A percentile compares a stretch with the other conserved stretches of the same genome.
These are phyloP conservation scores for Chrosomus eos DNA, from an alignment of 2,797 vertebrate genomes.

Conservation along the genomic window DNA sequence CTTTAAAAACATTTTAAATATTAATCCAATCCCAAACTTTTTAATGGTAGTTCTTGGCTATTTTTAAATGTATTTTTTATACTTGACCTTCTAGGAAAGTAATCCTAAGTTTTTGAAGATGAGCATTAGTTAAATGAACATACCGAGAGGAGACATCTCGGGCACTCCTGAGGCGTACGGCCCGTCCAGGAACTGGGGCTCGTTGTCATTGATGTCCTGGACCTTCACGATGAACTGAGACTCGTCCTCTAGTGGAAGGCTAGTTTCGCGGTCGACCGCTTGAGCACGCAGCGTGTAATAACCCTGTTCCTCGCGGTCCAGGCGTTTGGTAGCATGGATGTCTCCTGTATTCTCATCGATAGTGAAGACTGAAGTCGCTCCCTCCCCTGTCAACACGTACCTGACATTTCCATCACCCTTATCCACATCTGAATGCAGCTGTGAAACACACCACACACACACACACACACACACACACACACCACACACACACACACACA, in stretches of 20 bases:
- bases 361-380: slow-evolving; percentile 95
- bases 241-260: slow-evolving; percentile 88
- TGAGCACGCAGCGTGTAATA: slow-evolving; percentile 95
- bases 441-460: too few species aligned
- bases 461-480: too few species aligned
- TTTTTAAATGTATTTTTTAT: not conserved
- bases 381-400: slow-evolving; percentile 94
- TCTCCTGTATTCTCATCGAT: slow-evolving; percentile 97
- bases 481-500: too few species aligned
- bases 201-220: slow-evolving; percentile 98
- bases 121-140: slow-evolving; percentile 60
- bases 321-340: slow-evolving; percentile 94
- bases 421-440: slow-evolving; percentile 98
- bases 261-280: slow-evolving; percentile 88
- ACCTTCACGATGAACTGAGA: slow-evolving; percentile 97
- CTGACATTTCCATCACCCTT: slow-evolving; percentile 95
- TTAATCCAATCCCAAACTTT: too few species aligned
- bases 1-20: not conserved
- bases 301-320: slow-evolving; percentile 93
- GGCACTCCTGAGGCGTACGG: slow-evolving; percentile 92
- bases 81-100: not conserved
- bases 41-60: not conserved
- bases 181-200: slow-evolving; percentile 94
- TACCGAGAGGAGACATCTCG: slow-evolving; percentile 96
- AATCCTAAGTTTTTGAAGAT: not conserved